Base-by-base conservation (phyloP, 2,888 invertebrate genomes). In the Formica aserva region DNA sequence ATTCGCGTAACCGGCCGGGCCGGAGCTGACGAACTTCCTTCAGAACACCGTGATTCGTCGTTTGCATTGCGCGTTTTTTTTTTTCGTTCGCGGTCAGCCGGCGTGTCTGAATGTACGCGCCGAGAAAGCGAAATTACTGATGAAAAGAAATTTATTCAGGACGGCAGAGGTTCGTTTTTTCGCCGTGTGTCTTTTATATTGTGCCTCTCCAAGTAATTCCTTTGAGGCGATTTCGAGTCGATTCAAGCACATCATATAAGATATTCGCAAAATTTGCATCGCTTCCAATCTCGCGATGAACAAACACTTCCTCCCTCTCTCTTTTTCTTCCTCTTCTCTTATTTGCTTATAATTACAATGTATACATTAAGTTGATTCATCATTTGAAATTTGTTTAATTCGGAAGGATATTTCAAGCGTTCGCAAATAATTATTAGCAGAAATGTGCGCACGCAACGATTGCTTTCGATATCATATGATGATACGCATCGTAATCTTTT, bases 41-140 rank as follows among this genome's bases (percentile, higher is more conserved):
- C 76, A 26, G 29, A 62, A 29, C 45, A 13, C 3, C 15, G 45
- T 60, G 60, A 60, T 41, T 72, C 82, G 62, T 52, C 66, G 82
- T 77, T 82, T 82, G 77, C 67, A 69, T 52, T 67, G 45, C 32
- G 32, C 45, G n/a, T 60, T n/a, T n/a, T 72, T 72, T 71, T 77
- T 78, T 11, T 13, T 3, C 35, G 13, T 18, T 26, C 78, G 35
- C 35, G 32, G 60, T 60, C 57, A 32, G 29, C 11, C 29, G 69
- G n/a, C 41, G 38, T 38, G 29, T 41, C 15, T n/a, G 55, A 41
- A 67, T 15, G 38, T 67, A 45, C 9, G 65, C 76, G 45, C 26
- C 26, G 15, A 29, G 55, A 55, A 38, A 38, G 38, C 52, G 11
- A 26, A 72, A 60, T 72, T 72, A 38, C 26, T 41, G 65, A 41